These are phyloP conservation scores for Drosophila cognata DNA, from an alignment of 2,888 invertebrate species.

Conservation along the genomic window DNA sequence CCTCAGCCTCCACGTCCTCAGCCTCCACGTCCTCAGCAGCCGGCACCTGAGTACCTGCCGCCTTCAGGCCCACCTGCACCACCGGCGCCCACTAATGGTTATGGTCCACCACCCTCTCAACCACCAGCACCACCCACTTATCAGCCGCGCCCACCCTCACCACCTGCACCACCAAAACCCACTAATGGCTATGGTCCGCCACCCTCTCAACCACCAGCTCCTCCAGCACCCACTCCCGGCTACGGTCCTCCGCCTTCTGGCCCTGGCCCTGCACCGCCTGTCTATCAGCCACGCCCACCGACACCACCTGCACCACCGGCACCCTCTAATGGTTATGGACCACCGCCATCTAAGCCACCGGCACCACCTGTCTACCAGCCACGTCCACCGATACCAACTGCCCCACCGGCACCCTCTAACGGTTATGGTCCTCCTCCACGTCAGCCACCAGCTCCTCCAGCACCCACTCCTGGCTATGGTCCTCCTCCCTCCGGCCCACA, in stretches of 20 bases:
- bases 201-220: constrained; percentile 25
- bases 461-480: no score
- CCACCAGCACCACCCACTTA: constrained; percentile 50
- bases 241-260: no score
- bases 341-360: background rate
- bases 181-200: constrained; percentile 25
- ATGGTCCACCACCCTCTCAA: constrained; percentile 36
- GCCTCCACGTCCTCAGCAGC: constrained; percentile 28
- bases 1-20: constrained; percentile 34
- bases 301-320: constrained; percentile 19
- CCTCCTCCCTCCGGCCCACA: no score
- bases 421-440: constrained; percentile 35
- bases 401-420: constrained; percentile 34
- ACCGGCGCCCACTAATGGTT: constrained; percentile 34
- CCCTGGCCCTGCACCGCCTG: constrained; percentile 32
- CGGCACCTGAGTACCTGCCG: constrained; percentile 53
- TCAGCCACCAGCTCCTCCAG: background rate
- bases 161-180: constrained; percentile 44
- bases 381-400: constrained; percentile 37
- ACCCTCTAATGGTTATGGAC: background rate
- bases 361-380: constrained; percentile 37
- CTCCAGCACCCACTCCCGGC: background rate
- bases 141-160: constrained; percentile 53
- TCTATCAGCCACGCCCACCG: no score
- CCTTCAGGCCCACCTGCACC: constrained; percentile 46